phyloP scores from a whole-genome alignment of 2,113 vertebrate species.

The Paramormyrops kingsleyae region DNA sequence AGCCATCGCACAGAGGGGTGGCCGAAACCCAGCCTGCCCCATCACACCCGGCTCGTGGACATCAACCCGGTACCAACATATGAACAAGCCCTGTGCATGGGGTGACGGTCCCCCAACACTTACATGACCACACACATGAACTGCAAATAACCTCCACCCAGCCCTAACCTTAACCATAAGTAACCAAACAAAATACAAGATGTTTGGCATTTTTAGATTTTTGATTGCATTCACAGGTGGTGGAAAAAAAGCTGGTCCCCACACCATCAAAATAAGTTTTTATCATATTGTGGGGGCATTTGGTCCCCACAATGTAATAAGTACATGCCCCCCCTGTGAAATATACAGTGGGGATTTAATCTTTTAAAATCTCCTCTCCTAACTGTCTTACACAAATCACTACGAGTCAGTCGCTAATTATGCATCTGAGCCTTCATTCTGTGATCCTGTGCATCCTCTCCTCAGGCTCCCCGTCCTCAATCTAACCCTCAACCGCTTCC shows the following conservation, averaged over 20 bases:
- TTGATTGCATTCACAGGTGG: neutral
- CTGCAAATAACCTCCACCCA: neutral
- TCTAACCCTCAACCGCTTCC: neutral
- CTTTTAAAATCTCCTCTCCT: neutral
- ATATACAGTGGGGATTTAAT: neutral
- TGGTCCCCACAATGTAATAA: neutral
- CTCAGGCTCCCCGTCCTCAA: neutral
- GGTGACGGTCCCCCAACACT: neutral
- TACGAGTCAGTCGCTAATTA: neutral
- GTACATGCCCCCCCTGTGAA: neutral
- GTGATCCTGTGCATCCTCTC: neutral
- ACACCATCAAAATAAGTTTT: neutral
- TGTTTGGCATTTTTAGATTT: neutral
- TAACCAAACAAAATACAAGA: neutral
- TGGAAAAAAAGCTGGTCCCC: too few species aligned
- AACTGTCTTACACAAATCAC: neutral
- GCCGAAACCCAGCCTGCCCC: neutral
- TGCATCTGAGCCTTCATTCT: neutral
- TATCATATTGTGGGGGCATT: neutral
- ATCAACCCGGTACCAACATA: neutral
- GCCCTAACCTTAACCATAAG: too few species aligned
- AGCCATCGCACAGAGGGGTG: neutral
- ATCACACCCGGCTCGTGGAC: neutral
- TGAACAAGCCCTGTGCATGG: neutral
- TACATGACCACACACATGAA: neutral